Conservation (phyloP, 1,140 invertebrate species). For the Piezodorus guildinii region DNA sequence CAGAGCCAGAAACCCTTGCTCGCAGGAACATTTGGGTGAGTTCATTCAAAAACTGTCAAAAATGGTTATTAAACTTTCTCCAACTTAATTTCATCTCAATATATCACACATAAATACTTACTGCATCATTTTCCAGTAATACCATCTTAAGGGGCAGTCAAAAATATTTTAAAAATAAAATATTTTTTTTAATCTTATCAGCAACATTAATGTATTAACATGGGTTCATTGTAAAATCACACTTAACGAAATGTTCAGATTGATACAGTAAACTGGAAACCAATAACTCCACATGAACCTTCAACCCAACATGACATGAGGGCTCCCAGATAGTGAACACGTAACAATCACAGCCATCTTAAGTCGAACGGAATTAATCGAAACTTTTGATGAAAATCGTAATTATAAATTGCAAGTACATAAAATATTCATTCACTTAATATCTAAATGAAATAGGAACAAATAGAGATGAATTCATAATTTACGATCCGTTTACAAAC, state of each 20-base stretch:
- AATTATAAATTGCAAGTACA: neutral
- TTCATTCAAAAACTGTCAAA: conserved; percentile 50
- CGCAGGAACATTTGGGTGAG: conserved; percentile 55
- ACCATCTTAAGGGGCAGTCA: conserved; percentile 39
- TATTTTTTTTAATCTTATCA: too few species aligned
- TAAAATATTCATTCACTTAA: too few species aligned
- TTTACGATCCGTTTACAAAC: too few species aligned
- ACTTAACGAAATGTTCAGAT: too few species aligned
- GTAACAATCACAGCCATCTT: conserved; percentile 2
- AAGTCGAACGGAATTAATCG: neutral
- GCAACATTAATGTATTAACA: too few species aligned
- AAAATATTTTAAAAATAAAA: too few species aligned
- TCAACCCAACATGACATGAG: conserved; percentile 1
- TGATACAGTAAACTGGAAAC: too few species aligned
- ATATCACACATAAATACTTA: conserved; percentile 33
- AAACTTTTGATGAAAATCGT: neutral
- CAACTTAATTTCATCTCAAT: too few species aligned
- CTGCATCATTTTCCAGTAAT: conserved; percentile 50
- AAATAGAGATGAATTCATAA: too few species aligned
- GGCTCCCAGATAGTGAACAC: neutral
- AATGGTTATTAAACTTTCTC: conserved; percentile 17
- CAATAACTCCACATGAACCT: too few species aligned
- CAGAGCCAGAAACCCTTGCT: conserved; percentile 46
- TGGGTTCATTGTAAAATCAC: too few species aligned
- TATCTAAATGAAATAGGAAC: too few species aligned